Base-by-base conservation (phyloP, 2,113 vertebrate species). In the Cyprinus carpio region DNA sequence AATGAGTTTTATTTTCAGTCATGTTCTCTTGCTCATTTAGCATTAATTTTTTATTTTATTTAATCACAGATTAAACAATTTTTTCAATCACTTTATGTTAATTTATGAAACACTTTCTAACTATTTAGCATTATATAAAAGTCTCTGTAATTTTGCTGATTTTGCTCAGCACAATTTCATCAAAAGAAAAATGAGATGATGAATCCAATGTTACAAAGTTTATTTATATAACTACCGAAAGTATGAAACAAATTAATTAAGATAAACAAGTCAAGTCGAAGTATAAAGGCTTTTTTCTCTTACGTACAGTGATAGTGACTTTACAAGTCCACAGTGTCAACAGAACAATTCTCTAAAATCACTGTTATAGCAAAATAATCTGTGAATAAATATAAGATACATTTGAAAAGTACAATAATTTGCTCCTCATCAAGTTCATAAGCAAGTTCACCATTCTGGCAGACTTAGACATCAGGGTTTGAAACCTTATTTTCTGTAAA, bases 211-310 rank as follows among this genome's bases (percentile, higher is more conserved):
- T 43, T 80, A 80, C 18, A 65, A 81, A 81, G 23, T 81, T 81
- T 76, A 90, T 89, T 62, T 90, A 92, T 91, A 92, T 93, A 92
- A 94, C 93, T 94, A 94, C 3, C 93, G 90, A 90, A 91, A 81
- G 91, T 92, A 87, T 80, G 79, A 92, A 92, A 92, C 85, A 85
- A 78, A 43, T 87, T 80, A 84, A 87, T 67, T 88, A 87, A 89
- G 77, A 86, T 90, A 74, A n/a, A n/a, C 90, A 89, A 90, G 91
- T 87, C 81, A 88, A 91, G 91, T 74, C 90, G 89, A 90, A 88
- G 87, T 92, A 94, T 79, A 92, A 93, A 93, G 87, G 86, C 88
- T 51, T 86, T 46, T 62, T 87, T 88, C 88, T 89, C 40, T 82
- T 88, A 84, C 20, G 90, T 91, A 91, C 89, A 29, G 85, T 90